A percentile compares a stretch with the other conserved stretches of the same genome.
phyloP scores from a whole-genome alignment of 2,797 vertebrate genomes.

The Sternotherus odoratus region DNA sequence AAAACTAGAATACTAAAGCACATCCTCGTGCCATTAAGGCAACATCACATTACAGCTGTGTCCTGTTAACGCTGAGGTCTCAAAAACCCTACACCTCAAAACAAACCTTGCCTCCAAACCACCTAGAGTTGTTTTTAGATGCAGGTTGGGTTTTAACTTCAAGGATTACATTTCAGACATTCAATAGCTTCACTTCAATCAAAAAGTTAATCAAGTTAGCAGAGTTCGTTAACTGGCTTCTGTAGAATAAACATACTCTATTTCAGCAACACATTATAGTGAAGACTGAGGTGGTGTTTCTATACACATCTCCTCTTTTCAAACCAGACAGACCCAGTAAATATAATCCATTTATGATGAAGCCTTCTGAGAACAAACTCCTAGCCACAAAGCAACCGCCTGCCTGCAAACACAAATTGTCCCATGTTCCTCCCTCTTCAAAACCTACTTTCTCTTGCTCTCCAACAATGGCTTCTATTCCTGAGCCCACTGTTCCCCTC shows the following conservation, averaged over 20 bases:
- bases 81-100: constrained; percentile 50
- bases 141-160: constrained; percentile 49
- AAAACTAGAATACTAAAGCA: constrained; percentile 71
- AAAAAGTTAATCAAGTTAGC: constrained; percentile 45
- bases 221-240: constrained; percentile 37
- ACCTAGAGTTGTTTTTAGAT: constrained; percentile 71
- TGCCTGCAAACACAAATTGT: background rate
- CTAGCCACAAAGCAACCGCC: background rate
- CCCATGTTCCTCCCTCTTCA: background rate
- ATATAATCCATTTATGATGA: background rate
- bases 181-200: constrained; percentile 49
- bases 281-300: background rate
- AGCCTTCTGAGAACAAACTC: constrained; percentile 35
- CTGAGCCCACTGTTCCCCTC: background rate
- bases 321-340: constrained; percentile 26
- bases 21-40: constrained; percentile 64
- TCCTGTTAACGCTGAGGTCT: constrained; percentile 53
- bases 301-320: constrained; percentile 32
- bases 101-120: constrained; percentile 57
- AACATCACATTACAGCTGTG: constrained; percentile 58
- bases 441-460: background rate
- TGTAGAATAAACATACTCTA: constrained; percentile 8
- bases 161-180: constrained; percentile 58
- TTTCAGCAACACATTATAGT: background rate
- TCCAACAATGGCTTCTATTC: background rate